phyloP scores from a whole-genome alignment of 2,113 vertebrate genomes.

The Saccopteryx bilineata region DNA sequence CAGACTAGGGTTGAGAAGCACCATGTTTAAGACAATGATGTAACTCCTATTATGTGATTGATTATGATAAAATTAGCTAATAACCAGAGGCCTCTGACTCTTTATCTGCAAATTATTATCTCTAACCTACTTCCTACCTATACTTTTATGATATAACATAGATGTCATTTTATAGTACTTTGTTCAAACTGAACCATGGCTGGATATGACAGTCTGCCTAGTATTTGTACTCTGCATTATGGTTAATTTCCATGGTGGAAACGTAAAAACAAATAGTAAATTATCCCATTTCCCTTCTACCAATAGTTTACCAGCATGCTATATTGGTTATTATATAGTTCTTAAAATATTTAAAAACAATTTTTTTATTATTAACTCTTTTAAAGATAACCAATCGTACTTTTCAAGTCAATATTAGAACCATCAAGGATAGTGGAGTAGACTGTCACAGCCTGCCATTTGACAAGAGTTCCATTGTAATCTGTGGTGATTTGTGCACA shows the following conservation, averaged over 20 bases:
- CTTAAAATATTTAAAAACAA: background rate
- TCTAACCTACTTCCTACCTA: background rate
- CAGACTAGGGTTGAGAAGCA: background rate
- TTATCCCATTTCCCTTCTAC: background rate
- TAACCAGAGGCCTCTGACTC: background rate
- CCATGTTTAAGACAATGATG: background rate
- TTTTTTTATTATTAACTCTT: background rate
- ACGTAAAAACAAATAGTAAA: background rate
- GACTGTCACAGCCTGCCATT: background rate
- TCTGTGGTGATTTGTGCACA: background rate
- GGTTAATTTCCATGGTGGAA: background rate
- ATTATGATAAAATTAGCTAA: background rate
- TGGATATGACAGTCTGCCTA: background rate
- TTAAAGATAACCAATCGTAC: background rate
- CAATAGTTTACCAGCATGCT: background rate
- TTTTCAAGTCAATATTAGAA: background rate
- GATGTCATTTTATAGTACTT: background rate
- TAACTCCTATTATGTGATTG: background rate
- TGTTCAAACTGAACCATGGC: background rate
- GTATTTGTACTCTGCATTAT: background rate
- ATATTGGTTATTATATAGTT: background rate
- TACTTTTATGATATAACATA: background rate
- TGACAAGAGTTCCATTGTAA: constrained; percentile 1
- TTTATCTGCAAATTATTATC: background rate
- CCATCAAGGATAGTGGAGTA: background rate